Conservation (phyloP, 1,140 invertebrate genomes). For the Bradynema listronoti region DNA sequence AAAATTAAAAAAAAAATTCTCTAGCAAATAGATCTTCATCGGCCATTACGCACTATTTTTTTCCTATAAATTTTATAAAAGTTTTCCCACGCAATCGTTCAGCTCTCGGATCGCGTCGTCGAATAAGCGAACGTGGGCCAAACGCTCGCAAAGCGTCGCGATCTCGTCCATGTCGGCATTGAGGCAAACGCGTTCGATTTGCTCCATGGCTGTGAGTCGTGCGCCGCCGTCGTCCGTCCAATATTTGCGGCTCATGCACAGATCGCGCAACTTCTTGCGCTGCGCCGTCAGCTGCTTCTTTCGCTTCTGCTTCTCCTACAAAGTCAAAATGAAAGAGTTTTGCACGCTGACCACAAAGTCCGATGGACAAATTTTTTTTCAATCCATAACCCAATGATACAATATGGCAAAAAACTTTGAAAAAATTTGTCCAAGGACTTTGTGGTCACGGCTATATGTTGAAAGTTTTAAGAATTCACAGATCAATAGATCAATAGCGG, state of each 20-base stretch:
- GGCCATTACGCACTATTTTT: background rate
- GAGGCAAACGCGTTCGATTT: conserved; percentile 36
- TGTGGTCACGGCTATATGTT: too few relatives aligned
- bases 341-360: too few relatives aligned
- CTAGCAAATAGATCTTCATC: too few relatives aligned
- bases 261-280: conserved; percentile 35
- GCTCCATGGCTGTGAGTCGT: conserved; percentile 28
- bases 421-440: too few relatives aligned
- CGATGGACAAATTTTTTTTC: too few relatives aligned
- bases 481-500: too few relatives aligned
- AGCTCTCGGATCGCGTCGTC: conserved; percentile 29
- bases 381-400: too few relatives aligned
- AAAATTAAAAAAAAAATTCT: background rate
- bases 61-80: conserved; percentile 12
- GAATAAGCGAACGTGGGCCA: conserved; percentile 15
- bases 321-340: too few relatives aligned
- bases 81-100: conserved; percentile 21
- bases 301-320: conserved; percentile 33
- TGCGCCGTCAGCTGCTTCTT: conserved; percentile 34
- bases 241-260: conserved; percentile 23
- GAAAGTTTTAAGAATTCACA: too few relatives aligned
- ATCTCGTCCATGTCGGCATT: conserved; percentile 27
- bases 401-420: too few relatives aligned
- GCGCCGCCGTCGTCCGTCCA: conserved; percentile 26
- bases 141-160: conserved; percentile 20